These are phyloP conservation scores for Eumaeus atala DNA, from an alignment of 1,140 invertebrate species.

Conservation along the genomic window DNA sequence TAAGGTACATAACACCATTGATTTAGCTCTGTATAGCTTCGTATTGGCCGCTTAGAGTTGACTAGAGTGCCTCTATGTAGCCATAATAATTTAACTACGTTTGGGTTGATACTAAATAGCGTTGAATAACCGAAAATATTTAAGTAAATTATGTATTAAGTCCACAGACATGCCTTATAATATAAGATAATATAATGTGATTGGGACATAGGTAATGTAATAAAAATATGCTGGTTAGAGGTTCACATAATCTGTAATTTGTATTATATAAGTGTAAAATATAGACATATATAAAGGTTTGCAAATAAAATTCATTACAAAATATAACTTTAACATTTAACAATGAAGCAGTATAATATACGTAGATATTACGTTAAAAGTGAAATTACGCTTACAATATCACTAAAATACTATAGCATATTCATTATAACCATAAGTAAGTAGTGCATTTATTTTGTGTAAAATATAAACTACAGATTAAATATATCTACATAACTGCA, in stretches of 20 bases:
- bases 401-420: neutral
- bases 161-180: slow-evolving; percentile 43
- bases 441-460: neutral
- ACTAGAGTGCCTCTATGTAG: slow-evolving; percentile 10
- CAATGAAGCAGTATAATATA: no score
- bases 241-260: slow-evolving; percentile 60
- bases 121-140: slow-evolving; percentile 6
- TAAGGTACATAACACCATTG: slow-evolving; percentile 73
- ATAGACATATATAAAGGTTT: neutral
- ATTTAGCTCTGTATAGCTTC: slow-evolving; percentile 68
- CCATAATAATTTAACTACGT: slow-evolving; percentile 11
- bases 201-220: slow-evolving; percentile 22
- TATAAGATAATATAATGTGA: slow-evolving; percentile 10
- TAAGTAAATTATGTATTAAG: slow-evolving; percentile 4
- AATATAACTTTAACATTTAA: neutral
- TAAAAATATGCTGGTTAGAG: slow-evolving; percentile 59
- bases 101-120: slow-evolving; percentile 2
- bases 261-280: slow-evolving; percentile 36
- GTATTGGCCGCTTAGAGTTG: slow-evolving; percentile 35
- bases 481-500: neutral
- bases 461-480: neutral
- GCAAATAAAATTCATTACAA: neutral
- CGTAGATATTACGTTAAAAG: no score
- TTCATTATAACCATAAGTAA: slow-evolving; percentile 3
- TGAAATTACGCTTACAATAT: no score